Base-by-base conservation (phyloP, 2,797 vertebrate species). In the Sebastes iracundus region DNA sequence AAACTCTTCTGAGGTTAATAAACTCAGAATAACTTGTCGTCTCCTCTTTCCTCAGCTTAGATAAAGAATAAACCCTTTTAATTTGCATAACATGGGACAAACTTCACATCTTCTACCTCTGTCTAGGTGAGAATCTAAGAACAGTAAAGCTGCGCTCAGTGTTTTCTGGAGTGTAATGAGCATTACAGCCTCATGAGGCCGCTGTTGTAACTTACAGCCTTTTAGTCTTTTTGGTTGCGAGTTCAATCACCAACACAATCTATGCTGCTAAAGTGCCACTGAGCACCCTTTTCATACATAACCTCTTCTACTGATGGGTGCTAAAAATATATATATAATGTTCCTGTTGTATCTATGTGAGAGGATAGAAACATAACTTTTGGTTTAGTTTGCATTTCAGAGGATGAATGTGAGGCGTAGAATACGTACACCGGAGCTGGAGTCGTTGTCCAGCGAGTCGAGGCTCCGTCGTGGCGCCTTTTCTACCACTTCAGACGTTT, bases 391-490 rank as follows among this genome's bases (percentile, higher is more conserved):
- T 56, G 23, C 8, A 2, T 22, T 25, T 42, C 38, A 20, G 46
- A 18, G 46, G 46, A 49, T 2, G 46, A 49, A 49, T 20, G 46
- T 49, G 46, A 42, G 38, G 13, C 38, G 38, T 42, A 42, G 59
- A 23, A 35, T 33, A 88, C 90, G 0, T 84, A 94, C 91, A 1
- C 92, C 84, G 62, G 86, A 86, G 83, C 81, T 84, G 4, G 84
- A 90, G 71, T 84, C 68, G 2, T 81, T 84, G 63, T 93, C 80
- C 1, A 87, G 46, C 0, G 90, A 88, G 67, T 77, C 72, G 0
- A 81, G 59, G 27, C 82, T 88, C 58, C 64, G 75, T 27, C 70
- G 78, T 0, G 2, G 68, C 4, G n/a, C 1, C 56, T 0, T 78
- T 25, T 93, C 88, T 32, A 28, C 76, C 6, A 75, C 81, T 4